Evolutionary conservation across 2,113 vertebrate species (phyloP).

Genomic region (Cepphus grylle): DNA sequence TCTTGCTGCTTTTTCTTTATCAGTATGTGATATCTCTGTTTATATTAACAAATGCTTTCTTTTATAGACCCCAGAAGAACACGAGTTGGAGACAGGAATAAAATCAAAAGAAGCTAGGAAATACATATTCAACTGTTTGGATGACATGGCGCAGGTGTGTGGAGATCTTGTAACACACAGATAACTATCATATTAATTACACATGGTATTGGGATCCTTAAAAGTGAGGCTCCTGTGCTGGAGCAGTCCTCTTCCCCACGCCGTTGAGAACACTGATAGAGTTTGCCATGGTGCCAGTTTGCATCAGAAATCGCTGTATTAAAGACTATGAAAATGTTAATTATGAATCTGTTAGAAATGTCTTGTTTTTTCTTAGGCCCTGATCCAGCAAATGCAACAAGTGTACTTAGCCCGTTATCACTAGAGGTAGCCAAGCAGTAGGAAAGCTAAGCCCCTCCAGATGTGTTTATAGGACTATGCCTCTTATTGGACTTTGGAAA

Average conservation of each 20-base stretch:
- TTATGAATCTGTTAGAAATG: background rate
- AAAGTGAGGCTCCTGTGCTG: background rate
- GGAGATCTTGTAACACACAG: background rate
- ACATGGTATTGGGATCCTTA: background rate
- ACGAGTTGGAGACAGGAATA: conserved; percentile 95
- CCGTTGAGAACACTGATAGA: background rate
- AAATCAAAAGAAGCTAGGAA: conserved; percentile 98
- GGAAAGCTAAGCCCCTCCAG: background rate
- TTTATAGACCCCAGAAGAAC: conserved; percentile 89
- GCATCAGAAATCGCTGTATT: background rate
- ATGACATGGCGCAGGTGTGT: conserved; percentile 97
- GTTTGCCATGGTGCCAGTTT: background rate
- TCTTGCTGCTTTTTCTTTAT: background rate
- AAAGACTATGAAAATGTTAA: background rate
- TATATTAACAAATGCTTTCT: background rate
- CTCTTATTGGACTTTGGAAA: background rate
- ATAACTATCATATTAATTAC: background rate
- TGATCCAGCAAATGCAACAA: background rate
- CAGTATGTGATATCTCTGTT: background rate
- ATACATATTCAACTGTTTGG: conserved; percentile 98
- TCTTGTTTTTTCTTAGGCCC: background rate
- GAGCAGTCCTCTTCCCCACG: background rate
- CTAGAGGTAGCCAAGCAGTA: background rate
- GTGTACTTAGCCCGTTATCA: background rate
- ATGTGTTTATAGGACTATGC: background rate